Evolutionary conservation across 2,888 invertebrate species (phyloP), one percentile per base, ranked within the genome.

Genomic region (Cataglyphis cursor): DNA sequence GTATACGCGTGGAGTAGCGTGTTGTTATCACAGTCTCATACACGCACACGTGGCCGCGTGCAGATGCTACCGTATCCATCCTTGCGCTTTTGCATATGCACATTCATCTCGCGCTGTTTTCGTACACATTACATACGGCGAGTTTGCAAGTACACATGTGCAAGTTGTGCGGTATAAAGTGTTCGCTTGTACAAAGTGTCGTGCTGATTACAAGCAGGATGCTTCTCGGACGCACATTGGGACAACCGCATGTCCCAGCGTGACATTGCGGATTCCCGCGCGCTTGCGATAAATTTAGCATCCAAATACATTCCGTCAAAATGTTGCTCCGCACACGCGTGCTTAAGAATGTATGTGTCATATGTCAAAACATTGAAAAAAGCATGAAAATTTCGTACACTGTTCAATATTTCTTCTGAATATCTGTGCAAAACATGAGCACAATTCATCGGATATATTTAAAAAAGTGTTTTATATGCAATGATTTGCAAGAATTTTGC

Each of bases 21-120:
- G 24, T n/a, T n/a, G 62, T 59, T 24, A 15, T 10, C 62, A 5
- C 35, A 35, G n/a, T 62, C 35, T 62, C 41, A 3, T 57, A 57
- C 61, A 31, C 61, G 28, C 28, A 18, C 61, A 28, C 28, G 59
- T 24, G 12, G 12, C 57, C 59, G 41, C 41, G 74, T 31, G 61
- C 28, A 28, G 18, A 31, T 61, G 9, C 61, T 24, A 15, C 31
- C 31, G 59, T 3, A 28, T 3, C 28, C 18, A 48, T 48, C 48
- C n/a, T 59, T 59, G 59, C 18, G 35, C 24, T 61, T 28, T 28
- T n/a, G 41, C 4, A 15, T n/a, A 44, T n/a, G 44, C 44, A 38
- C 65, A 54, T 65, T 65, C 24, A 51, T 76, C 75, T n/a, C 35
- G 65, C 65, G 54, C 24, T 24, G 65, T 76, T 75, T 65, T 76